Evolutionary conservation across 92 coral and sea anemone genomes (phyloP).

Genomic region (Epizoanthus scotinus): DNA sequence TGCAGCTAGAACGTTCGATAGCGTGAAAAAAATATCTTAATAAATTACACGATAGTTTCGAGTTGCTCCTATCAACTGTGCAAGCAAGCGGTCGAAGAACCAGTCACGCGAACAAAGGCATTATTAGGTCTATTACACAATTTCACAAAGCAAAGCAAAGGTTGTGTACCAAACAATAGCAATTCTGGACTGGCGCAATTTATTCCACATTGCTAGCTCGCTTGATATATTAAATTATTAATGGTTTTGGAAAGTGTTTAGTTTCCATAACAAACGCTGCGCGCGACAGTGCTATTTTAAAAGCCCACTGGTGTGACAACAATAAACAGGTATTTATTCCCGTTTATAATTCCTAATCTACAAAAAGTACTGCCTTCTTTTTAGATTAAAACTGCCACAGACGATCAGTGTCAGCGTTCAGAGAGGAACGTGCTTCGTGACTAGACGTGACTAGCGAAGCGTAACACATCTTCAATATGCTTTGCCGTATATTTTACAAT

Average conservation of each 20-base stretch:
- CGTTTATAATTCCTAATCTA: neutral
- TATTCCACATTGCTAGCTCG: neutral
- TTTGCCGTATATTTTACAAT: neutral
- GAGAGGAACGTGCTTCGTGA: neutral
- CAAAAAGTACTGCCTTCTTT: neutral
- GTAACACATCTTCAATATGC: neutral
- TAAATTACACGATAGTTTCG: neutral
- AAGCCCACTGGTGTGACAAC: neutral
- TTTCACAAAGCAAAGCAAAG: constrained; percentile 11
- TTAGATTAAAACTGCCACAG: too few species aligned
- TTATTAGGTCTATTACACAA: neutral
- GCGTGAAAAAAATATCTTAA: constrained; percentile 24
- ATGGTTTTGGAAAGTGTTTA: constrained; percentile 13
- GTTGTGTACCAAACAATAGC: constrained; percentile 12
- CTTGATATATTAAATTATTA: constrained; percentile 27
- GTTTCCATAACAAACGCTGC: constrained; percentile 16
- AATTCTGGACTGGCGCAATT: neutral
- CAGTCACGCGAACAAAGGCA: constrained; percentile 37
- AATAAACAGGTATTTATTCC: constrained; percentile 17
- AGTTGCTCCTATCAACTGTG: constrained; percentile 14
- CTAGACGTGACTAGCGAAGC: constrained; percentile 1
- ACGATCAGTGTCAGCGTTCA: too few species aligned
- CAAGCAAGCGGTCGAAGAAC: neutral
- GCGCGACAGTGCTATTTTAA: neutral
- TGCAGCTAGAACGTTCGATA: constrained; percentile 28